Percentiles rank a stretch among this genome's conserved stretches.
phyloP scores from a whole-genome alignment of 2,888 invertebrate species.

The Acronicta psi region DNA sequence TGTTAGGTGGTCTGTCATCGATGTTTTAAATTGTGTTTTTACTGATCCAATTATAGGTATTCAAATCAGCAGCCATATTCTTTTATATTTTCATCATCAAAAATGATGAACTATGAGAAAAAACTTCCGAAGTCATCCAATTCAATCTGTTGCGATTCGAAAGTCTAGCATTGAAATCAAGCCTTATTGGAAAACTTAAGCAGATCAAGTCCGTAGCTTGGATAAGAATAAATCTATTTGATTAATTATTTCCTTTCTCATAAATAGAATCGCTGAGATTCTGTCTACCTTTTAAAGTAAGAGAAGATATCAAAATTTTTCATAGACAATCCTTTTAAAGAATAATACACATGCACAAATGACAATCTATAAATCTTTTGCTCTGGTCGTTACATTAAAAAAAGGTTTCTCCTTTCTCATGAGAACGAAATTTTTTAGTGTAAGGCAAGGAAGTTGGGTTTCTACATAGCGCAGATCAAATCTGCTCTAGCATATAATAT shows the following conservation, averaged over 20 bases:
- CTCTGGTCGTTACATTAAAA: constrained; percentile 33
- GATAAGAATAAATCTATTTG: constrained; percentile 23
- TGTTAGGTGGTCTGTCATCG: no score
- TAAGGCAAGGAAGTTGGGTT: constrained; percentile 50
- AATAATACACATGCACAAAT: constrained; percentile 41
- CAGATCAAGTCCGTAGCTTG: constrained; percentile 6
- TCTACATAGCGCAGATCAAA: constrained; percentile 60
- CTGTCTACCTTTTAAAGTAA: constrained; percentile 32
- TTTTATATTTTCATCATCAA: no score
- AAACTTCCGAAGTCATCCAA: background rate
- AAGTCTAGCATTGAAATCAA: constrained; percentile 11
- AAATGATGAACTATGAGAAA: no score
- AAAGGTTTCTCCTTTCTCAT: constrained; percentile 36
- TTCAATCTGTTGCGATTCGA: constrained; percentile 8
- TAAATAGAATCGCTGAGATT: constrained; percentile 34
- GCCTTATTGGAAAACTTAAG: constrained; percentile 11
- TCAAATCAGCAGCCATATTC: no score
- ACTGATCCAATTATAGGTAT: no score
- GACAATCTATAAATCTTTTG: constrained; percentile 35
- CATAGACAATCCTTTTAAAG: constrained; percentile 18
- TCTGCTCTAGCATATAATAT: constrained; percentile 67
- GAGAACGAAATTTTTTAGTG: constrained; percentile 41
- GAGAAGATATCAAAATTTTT: constrained; percentile 37
- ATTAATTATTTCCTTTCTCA: constrained; percentile 43
- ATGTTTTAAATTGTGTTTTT: no score